Evolutionary conservation across 1,140 invertebrate species (phyloP), one percentile per base, ranked within the genome.

Genomic region (Drosophila ananassae): DNA sequence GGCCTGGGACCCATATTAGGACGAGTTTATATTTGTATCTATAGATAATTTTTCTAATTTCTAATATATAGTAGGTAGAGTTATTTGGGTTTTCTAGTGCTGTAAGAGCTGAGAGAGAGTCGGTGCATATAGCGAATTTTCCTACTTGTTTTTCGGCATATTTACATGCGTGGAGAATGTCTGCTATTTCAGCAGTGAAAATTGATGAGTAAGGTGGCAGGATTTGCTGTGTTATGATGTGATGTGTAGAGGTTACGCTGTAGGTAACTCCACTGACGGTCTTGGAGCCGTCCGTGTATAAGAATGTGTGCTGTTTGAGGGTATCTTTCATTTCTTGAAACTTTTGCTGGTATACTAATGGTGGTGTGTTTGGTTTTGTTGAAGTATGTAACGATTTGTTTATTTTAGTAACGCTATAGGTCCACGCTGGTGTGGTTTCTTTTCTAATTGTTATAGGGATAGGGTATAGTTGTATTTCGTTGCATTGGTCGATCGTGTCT

Each of bases 1-100:
- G 41, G 1, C 55, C 41, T 47, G 41, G 41, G 24, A 47, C 44
- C 56, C 56, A 58, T 58, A 58, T 48, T 12, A 58, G 44, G 22
- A 10, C 22, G 25, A 58, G 22, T 48, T 48, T 48, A 1, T 39
- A 12, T n/a, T n/a, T n/a, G n/a, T n/a, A n/a, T n/a, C n/a, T n/a
- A n/a, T n/a, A n/a, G n/a, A n/a, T n/a, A n/a, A n/a, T n/a, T n/a
- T n/a, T n/a, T n/a, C n/a, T n/a, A n/a, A n/a, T n/a, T n/a, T n/a
- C n/a, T n/a, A n/a, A n/a, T n/a, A n/a, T n/a, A n/a, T n/a, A n/a
- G n/a, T n/a, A n/a, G n/a, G n/a, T n/a, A n/a, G n/a, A n/a, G n/a
- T n/a, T n/a, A n/a, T n/a, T n/a, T n/a, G n/a, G n/a, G n/a, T n/a
- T n/a, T n/a, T n/a, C n/a, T n/a, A n/a, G n/a, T n/a, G n/a, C n/a